Percentiles rank a stretch among this genome's conserved stretches.
Evolutionary conservation across 2,888 invertebrate species (phyloP).

Genomic region (Opisthograptis luteolata): DNA sequence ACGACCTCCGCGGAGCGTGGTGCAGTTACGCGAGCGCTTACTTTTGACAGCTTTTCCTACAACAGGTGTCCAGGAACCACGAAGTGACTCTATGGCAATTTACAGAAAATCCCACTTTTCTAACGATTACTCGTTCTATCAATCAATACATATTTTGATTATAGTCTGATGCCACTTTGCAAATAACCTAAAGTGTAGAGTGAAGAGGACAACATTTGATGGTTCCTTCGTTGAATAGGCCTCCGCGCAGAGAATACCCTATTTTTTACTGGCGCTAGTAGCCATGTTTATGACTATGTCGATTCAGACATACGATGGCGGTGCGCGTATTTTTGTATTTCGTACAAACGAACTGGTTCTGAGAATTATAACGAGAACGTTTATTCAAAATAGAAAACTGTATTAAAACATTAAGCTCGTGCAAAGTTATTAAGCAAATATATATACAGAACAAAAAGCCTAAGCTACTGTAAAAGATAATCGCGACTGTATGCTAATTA

Average conservation of each 20-base stretch:
- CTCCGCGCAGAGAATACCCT: constrained; percentile 26
- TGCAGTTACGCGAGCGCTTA: constrained; percentile 58
- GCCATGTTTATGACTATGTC: constrained; percentile 38
- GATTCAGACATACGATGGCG: constrained; percentile 18
- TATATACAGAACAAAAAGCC: constrained; percentile 6
- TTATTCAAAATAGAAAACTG: constrained; percentile 19
- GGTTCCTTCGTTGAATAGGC: too few relatives aligned
- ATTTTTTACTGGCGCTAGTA: constrained; percentile 27
- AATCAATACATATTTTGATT: too few relatives aligned
- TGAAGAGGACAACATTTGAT: too few relatives aligned
- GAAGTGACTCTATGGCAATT: too few relatives aligned
- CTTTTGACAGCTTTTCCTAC: constrained; percentile 61
- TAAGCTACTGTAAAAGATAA: constrained; percentile 18
- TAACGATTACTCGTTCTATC: too few relatives aligned
- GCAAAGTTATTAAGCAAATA: constrained; percentile 15
- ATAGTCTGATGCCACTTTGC: too few relatives aligned
- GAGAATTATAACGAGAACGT: constrained; percentile 4
- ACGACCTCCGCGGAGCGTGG: constrained; percentile 56
- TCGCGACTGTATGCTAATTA: constrained; percentile 20
- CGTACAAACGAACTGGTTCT: constrained; percentile 19
- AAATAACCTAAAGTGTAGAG: too few relatives aligned
- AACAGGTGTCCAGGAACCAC: constrained; percentile 62
- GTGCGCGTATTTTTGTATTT: constrained; percentile 16
- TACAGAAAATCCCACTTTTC: too few relatives aligned
- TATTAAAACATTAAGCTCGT: constrained; percentile 2